These are phyloP conservation scores for Ladona fulva DNA, from an alignment of 1,140 invertebrate genomes.

Conservation along the genomic window DNA sequence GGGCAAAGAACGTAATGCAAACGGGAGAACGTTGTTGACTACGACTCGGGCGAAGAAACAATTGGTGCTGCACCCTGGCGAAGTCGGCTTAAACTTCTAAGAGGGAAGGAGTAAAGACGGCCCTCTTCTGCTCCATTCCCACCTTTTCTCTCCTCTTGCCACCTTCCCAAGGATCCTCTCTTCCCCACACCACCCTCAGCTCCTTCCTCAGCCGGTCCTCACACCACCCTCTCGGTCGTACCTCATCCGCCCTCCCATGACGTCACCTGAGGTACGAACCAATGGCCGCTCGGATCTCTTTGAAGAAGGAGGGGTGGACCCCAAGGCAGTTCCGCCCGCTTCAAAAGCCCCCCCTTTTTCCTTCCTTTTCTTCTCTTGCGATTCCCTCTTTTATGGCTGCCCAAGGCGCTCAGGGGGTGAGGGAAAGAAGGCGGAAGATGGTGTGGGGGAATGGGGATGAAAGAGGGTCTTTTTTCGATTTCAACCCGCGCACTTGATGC, in stretches of 20 bases:
- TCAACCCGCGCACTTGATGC: no score
- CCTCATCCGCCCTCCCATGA: conserved; percentile 5
- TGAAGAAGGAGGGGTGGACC: neutral
- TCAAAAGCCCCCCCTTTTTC: neutral
- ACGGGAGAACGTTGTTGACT: no score
- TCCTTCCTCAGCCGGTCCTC: neutral
- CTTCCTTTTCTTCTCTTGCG: neutral
- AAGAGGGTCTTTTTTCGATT: neutral
- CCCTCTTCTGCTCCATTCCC: neutral
- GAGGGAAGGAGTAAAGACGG: neutral
- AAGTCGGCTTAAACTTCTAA: neutral
- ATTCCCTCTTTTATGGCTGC: neutral
- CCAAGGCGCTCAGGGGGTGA: neutral
- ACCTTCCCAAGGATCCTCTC: neutral
- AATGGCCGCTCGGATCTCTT: neutral
- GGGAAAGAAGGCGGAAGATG: neutral
- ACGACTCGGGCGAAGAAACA: neutral
- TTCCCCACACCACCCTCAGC: neutral
- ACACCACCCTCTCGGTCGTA: neutral
- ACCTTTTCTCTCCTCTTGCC: neutral
- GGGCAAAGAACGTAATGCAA: no score
- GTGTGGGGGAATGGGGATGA: neutral
- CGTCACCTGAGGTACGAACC: neutral
- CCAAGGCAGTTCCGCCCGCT: neutral
- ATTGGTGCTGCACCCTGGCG: neutral